phyloP scores from a whole-genome alignment of 2,797 vertebrate genomes.

The Pipistrellus pipistrellus region DNA sequence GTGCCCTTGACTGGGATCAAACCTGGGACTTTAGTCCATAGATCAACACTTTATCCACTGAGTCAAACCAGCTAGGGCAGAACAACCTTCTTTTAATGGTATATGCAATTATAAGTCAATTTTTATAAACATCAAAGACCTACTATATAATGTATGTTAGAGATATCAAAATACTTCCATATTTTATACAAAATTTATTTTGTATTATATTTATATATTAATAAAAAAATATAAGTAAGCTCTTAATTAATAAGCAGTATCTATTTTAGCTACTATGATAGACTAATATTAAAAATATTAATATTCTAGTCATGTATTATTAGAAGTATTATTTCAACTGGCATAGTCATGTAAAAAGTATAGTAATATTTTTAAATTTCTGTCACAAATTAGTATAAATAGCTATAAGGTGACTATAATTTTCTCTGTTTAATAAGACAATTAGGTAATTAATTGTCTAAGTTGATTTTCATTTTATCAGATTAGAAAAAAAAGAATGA shows the following conservation, averaged over 20 bases:
- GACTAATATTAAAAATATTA: slow-evolving; percentile 42
- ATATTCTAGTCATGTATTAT: slow-evolving; percentile 44
- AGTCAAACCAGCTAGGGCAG: not conserved
- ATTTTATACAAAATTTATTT: slow-evolving; percentile 31
- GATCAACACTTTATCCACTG: too few species aligned
- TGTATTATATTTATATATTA: slow-evolving; percentile 1
- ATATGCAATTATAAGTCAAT: slow-evolving; percentile 21
- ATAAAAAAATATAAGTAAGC: slow-evolving; percentile 56
- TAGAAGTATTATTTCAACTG: slow-evolving; percentile 44
- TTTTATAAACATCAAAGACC: slow-evolving; percentile 25
- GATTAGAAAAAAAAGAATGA: slow-evolving; percentile 36
- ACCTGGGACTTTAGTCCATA: too few species aligned
- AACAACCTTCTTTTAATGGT: slow-evolving; percentile 37
- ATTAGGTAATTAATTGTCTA: slow-evolving; percentile 23
- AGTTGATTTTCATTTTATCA: slow-evolving; percentile 55
- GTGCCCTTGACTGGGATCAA: too few species aligned
- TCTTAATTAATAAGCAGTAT: not conserved
- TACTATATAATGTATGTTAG: not conserved
- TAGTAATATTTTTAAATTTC: slow-evolving; percentile 32
- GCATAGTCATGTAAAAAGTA: slow-evolving; percentile 7
- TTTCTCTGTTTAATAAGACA: slow-evolving; percentile 63
- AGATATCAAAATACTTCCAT: not conserved
- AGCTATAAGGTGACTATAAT: not conserved
- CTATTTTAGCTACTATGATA: slow-evolving; percentile 22
- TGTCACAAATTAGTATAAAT: slow-evolving; percentile 56